These are phyloP conservation scores for Parnassius mnemosyne DNA, from an alignment of 2,888 invertebrate species.

Conservation along the genomic window DNA sequence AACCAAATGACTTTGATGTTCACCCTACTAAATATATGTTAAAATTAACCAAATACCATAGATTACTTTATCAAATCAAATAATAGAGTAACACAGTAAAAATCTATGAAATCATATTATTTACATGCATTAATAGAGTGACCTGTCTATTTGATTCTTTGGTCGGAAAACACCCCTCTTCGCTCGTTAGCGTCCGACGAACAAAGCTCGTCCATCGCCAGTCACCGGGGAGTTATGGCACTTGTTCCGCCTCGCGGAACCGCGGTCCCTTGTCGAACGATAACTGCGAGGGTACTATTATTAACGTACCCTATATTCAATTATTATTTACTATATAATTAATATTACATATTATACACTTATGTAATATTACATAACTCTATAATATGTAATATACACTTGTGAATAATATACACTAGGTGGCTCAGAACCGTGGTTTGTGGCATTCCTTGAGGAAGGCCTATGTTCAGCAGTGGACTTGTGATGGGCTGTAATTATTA, in stretches of 20 bases:
- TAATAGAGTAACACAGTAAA: neutral
- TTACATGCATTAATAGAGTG: neutral
- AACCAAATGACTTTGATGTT: too few species aligned
- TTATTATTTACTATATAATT: conserved; percentile 4
- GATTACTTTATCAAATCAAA: neutral
- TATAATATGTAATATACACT: too few species aligned
- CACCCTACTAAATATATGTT: too few species aligned
- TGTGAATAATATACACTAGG: too few species aligned
- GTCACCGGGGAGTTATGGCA: conserved; percentile 47
- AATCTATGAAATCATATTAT: neutral
- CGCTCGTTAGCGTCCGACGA: conserved; percentile 30
- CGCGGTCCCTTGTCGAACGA: conserved; percentile 38
- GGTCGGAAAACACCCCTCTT: conserved; percentile 24
- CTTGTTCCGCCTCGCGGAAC: conserved; percentile 57
- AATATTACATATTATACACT: too few species aligned
- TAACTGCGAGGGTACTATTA: conserved; percentile 24
- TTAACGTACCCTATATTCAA: conserved; percentile 18
- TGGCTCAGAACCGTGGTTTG: too few species aligned
- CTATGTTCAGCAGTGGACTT: too few species aligned
- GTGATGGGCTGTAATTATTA: too few species aligned
- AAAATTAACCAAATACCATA: too few species aligned
- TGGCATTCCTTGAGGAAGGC: too few species aligned
- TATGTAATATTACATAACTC: too few species aligned
- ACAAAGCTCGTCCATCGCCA: conserved; percentile 45
- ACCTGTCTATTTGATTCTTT: conserved; percentile 12